Conservation (phyloP, 92 coral and sea anemone species). For the Paragorgia papillata region DNA sequence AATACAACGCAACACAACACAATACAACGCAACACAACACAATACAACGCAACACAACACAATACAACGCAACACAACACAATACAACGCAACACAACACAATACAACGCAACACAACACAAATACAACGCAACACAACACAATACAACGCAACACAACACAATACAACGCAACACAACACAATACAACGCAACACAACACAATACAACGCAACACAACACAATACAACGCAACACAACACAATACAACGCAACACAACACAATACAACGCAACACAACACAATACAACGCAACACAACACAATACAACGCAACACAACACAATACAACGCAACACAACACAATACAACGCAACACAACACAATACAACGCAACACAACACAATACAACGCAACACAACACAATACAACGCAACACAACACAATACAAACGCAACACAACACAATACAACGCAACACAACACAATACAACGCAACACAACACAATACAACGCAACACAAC, state of each 20-base stretch:
- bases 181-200: neutral
- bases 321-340: constrained; percentile 57
- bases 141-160: no score
- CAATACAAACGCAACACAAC: neutral
- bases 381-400: neutral
- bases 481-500: no score
- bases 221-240: neutral
- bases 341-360: constrained; percentile 57
- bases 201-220: neutral
- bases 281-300: neutral
- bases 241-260: neutral
- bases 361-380: neutral
- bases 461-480: neutral
- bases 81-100: no score
- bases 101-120: no score
- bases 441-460: neutral
- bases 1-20: no score
- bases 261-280: neutral
- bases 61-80: no score
- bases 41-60: no score
- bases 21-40: no score
- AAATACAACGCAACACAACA: no score
- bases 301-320: constrained; percentile 11
- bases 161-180: neutral
- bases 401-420: neutral